A percentile compares a stretch with the other conserved stretches of the same genome.
Conservation (phyloP, 2,113 vertebrate species). For the Stigmatopora argus region DNA sequence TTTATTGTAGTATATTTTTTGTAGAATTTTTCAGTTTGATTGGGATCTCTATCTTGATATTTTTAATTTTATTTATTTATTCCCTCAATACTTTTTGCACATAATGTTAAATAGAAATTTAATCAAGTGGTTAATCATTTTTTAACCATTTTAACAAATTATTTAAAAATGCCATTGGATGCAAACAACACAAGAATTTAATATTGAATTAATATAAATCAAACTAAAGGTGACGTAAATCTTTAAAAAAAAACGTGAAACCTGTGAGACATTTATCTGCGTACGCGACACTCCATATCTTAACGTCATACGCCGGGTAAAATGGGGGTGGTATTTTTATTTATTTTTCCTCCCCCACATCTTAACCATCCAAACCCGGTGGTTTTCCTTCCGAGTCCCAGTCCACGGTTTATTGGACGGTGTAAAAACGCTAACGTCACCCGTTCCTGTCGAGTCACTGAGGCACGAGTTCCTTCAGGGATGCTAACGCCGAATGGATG, state of each 20-base stretch:
- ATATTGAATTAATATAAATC: not conserved
- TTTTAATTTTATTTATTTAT: too few relatives aligned
- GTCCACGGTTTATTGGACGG: not conserved
- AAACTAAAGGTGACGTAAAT: not conserved
- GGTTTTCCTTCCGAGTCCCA: not conserved
- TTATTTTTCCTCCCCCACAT: not conserved
- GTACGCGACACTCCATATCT: not conserved
- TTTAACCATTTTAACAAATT: not conserved
- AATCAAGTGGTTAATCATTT: not conserved
- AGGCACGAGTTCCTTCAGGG: conserved; percentile 87
- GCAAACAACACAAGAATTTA: not conserved
- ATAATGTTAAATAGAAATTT: not conserved
- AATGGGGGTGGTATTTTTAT: not conserved
- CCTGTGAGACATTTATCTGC: not conserved
- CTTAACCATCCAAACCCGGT: not conserved
- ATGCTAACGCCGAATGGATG: conserved; percentile 92
- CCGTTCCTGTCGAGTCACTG: conserved; percentile 73
- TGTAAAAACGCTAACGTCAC: not conserved
- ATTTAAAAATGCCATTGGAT: not conserved
- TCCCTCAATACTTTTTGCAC: too few relatives aligned
- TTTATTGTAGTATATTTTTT: too few relatives aligned
- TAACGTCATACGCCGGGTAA: not conserved
- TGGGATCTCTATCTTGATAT: too few relatives aligned
- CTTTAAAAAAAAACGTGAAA: not conserved
- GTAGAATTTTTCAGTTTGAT: too few relatives aligned